These are phyloP conservation scores for Trichogramma pretiosum DNA, from an alignment of 1,140 invertebrate species.

Conservation along the genomic window DNA sequence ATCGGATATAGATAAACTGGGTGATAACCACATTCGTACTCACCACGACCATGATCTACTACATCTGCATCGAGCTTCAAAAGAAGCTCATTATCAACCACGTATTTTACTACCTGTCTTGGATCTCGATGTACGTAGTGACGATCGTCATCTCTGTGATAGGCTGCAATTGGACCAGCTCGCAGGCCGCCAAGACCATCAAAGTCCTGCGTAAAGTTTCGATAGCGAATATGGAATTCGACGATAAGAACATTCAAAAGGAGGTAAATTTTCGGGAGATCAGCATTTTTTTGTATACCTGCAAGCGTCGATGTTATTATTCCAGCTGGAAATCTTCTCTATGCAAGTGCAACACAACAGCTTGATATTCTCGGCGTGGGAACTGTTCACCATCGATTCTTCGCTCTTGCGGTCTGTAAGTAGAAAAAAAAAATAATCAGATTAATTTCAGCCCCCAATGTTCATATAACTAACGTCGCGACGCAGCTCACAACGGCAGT, in stretches of 20 bases:
- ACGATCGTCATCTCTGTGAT: slow-evolving; percentile 6
- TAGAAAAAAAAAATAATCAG: no score
- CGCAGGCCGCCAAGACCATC: not conserved
- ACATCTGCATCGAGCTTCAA: slow-evolving; percentile 16
- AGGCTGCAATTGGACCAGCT: slow-evolving; percentile 16
- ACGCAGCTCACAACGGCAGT: not conserved
- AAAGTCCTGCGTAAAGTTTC: slow-evolving; percentile 16
- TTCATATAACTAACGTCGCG: no score
- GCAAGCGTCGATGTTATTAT: no score
- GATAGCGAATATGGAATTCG: slow-evolving; percentile 1
- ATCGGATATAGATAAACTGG: slow-evolving; percentile 13
- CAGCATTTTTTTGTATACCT: not conserved
- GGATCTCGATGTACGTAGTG: slow-evolving; percentile 11
- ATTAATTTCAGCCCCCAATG: no score
- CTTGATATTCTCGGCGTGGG: not conserved
- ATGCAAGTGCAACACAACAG: slow-evolving; percentile 22
- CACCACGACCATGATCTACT: slow-evolving; percentile 15
- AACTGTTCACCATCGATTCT: not conserved
- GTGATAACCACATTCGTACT: slow-evolving; percentile 13
- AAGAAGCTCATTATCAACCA: slow-evolving; percentile 5
- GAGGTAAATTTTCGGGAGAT: not conserved
- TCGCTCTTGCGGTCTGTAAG: not conserved
- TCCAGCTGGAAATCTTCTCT: slow-evolving; percentile 17
- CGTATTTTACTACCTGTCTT: slow-evolving; percentile 5
- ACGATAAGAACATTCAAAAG: not conserved